A percentile compares a stretch with the other conserved stretches of the same genome.
Conservation (phyloP, 2,888 invertebrate species). For the Cheilosia pagana region DNA sequence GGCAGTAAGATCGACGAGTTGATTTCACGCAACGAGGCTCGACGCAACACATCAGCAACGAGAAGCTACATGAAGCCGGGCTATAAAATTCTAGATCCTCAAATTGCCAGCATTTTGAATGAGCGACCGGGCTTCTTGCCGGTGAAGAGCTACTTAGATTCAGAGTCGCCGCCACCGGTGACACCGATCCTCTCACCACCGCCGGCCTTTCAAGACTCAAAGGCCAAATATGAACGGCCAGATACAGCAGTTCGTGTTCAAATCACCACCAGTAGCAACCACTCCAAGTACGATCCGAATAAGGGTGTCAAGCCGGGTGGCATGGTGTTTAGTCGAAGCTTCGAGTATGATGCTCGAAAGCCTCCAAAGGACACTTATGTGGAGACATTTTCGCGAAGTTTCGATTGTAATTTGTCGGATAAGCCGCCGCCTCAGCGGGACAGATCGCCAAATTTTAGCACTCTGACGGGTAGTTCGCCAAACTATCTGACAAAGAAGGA, state of each 20-base stretch:
- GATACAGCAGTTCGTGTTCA: constrained; percentile 76
- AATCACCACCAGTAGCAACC: constrained; percentile 84
- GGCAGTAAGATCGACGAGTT: constrained; percentile 83
- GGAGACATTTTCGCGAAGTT: constrained; percentile 83
- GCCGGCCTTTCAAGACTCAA: constrained; percentile 87
- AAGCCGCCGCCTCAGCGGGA: constrained; percentile 79
- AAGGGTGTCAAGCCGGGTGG: constrained; percentile 75
- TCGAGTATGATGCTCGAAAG: constrained; percentile 83
- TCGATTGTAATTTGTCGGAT: constrained; percentile 82
- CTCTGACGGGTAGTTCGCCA: constrained; percentile 82
- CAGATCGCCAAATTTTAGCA: constrained; percentile 82
- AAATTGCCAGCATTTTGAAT: constrained; percentile 81
- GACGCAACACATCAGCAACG: constrained; percentile 76
- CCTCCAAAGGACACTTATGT: constrained; percentile 80
- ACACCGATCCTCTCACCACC: constrained; percentile 89
- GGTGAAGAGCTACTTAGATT: constrained; percentile 81
- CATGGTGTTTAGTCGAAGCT: constrained; percentile 83
- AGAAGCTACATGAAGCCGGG: constrained; percentile 80
- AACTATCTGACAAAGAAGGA: constrained; percentile 83
- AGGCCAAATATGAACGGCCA: constrained; percentile 78
- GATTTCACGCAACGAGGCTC: constrained; percentile 82
- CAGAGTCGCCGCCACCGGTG: constrained; percentile 86
- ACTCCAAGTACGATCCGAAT: constrained; percentile 72
- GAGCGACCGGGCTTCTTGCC: constrained; percentile 83
- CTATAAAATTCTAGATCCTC: constrained; percentile 82